Percentiles rank a stretch among this genome's conserved stretches.
Conservation (phyloP, 2,113 vertebrate species). For the Macrotis lagotis region DNA sequence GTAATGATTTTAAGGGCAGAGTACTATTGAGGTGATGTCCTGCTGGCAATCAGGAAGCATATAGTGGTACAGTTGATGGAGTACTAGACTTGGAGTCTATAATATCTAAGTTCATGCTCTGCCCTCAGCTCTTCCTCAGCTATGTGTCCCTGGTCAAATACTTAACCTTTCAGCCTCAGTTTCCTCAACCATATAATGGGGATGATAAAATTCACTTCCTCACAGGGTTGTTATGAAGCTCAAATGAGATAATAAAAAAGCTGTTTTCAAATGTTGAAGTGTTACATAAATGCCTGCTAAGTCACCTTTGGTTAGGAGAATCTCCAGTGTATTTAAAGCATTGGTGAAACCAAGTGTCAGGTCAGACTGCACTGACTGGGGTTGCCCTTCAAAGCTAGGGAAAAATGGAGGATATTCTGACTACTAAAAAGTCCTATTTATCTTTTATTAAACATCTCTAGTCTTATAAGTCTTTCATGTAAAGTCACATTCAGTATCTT, state of each 20-base stretch:
- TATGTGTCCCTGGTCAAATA: no score
- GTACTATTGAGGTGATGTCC: not conserved
- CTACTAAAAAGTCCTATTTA: not conserved
- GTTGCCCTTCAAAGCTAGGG: not conserved
- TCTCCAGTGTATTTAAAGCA: not conserved
- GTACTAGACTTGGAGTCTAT: not conserved
- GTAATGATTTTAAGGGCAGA: no score
- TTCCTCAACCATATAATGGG: no score
- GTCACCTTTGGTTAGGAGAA: not conserved
- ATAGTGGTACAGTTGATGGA: not conserved
- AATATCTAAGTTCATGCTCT: not conserved
- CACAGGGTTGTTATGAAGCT: not conserved
- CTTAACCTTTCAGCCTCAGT: no score
- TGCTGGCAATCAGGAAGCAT: not conserved
- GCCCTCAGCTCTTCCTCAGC: no score
- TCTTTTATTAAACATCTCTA: not conserved
- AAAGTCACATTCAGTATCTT: not conserved
- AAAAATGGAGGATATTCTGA: not conserved
- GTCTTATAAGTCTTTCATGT: not conserved
- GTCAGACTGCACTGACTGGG: not conserved
- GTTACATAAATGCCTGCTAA: not conserved
- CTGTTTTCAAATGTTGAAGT: not conserved
- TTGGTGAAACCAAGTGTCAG: no score
- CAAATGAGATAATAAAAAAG: not conserved
- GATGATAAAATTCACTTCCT: not conserved